Evolutionary conservation across 2,888 invertebrate genomes (phyloP), one percentile per base, ranked within the genome.

Genomic region (Calameuta idolon): DNA sequence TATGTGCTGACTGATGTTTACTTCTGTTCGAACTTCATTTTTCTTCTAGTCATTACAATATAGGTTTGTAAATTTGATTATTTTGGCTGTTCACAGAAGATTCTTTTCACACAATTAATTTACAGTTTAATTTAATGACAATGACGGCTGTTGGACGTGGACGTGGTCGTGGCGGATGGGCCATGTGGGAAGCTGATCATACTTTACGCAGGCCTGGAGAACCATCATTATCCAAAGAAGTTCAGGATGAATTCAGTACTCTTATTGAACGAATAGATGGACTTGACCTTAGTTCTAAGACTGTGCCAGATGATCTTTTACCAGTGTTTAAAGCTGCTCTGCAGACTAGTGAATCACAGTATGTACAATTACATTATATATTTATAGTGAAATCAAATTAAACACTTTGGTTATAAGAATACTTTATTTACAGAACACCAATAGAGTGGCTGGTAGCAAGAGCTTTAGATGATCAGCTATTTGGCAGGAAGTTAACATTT

Each of bases 401-500:
- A 55, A 23, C 2, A 55, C 9, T 23, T 23, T 23, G 23, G 23
- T 23, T 0, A 4, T 55, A 55, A 55, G 15, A 4, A 23, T 55
- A 55, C 23, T 55, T 23, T 23, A 5, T 55, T 81, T 81, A 33
- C 30, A 77, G 77, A 37, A 33, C 31, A 3, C 11, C 69, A 2
- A 31, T 74, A 5, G 33, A 75, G 15, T n/a, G 33, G 33, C 37
- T 77, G 1, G 35, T 69, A 37, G 68, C 69, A 33, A 31, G 31
- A 31, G 75, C 78, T 75, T 34, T 75, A 68, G 78, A 78, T 9
- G 78, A 78, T 74, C 34, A 40, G 55, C 34, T 30, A 3, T 78
- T 78, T 73, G 78, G 78, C n/a, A 78, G 69, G 73, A 78, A 75
- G 30, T 71, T 78, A 1, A 71, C 23, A n/a, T 73, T n/a, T 68